Base-by-base conservation (phyloP, 2,113 vertebrate species). In the Amazona vittata region DNA sequence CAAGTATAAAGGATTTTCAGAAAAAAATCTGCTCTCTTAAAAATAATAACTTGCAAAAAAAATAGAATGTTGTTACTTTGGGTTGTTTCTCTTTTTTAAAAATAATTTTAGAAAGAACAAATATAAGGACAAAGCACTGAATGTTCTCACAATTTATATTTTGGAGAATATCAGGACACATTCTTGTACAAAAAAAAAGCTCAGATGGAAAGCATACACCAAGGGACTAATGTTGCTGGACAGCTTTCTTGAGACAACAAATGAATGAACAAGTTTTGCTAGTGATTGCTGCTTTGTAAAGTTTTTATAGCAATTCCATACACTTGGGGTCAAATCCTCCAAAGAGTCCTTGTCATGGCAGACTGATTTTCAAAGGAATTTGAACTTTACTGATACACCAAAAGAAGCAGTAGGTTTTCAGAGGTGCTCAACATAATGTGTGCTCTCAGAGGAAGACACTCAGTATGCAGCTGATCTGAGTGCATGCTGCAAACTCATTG, bases 1-100 rank as follows among this genome's bases (percentile, higher is more conserved):
- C 55, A 85, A 74, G 9, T 78, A 22, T 46, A 87, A 95, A 95
- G 74, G 25, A 65, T 83, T 95, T 96, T 83, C 49, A 67, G 63
- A 98, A 96, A 89, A 43, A 94, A 94, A 50, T 24, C 33, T 46
- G 2, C 4, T 84, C 16, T 28, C 68, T 94, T 93, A 28, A 11
- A 96, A 94, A 92, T 69, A 69, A 78, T 64, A 73, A 60, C 5
- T 57, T 13, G 5, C 41, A 43, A 92, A 93, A 93, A 81, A n/a
- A 57, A 8, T 15, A 21, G 7, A 71, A 75, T 35, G 44, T 11
- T 39, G 19, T 55, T 67, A 22, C 26, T 77, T 57, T 53, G 13
- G 5, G 2, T 33, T 74, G 1, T 0, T 28, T 84, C 77, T 64
- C 0, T 2, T 3, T 28, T 19, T n/a, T 25, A 11, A 37, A 47